Evolutionary conservation across 1,140 invertebrate genomes (phyloP).

Genomic region (Oedothorax gibbosus): DNA sequence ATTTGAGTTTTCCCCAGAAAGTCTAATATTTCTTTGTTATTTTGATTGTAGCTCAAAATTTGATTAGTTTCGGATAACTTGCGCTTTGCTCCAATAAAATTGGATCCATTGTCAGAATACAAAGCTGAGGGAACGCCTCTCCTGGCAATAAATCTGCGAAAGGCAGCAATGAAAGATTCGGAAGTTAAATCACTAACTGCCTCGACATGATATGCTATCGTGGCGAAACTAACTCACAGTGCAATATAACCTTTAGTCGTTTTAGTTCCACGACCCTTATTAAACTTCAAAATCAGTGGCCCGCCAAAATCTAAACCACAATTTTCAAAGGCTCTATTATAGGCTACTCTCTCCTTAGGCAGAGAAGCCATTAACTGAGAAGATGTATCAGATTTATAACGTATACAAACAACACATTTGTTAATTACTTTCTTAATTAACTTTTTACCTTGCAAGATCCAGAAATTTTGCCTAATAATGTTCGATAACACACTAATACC

Average conservation of each 20-base stretch:
- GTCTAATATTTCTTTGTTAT: not conserved
- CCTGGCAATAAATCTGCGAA: conserved; percentile 25
- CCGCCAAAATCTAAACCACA: conserved; percentile 8
- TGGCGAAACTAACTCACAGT: conserved; percentile 11
- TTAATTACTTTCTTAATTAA: too few species aligned
- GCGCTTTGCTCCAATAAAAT: conserved; percentile 13
- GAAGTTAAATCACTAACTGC: conserved; percentile 13
- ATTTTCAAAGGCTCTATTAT: not conserved
- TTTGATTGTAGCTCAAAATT: not conserved
- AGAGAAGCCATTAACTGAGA: too few species aligned
- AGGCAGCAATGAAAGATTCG: conserved; percentile 39
- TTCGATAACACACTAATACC: too few species aligned
- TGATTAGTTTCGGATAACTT: not conserved
- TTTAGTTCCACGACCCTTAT: too few species aligned
- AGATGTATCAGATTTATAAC: too few species aligned
- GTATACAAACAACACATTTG: too few species aligned
- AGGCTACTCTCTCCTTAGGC: not conserved
- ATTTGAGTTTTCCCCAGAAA: not conserved
- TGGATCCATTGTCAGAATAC: conserved; percentile 40
- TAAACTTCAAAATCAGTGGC: conserved; percentile 20
- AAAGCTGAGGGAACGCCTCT: not conserved
- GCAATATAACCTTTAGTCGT: conserved; percentile 21
- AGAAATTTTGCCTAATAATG: too few species aligned
- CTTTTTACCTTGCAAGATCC: too few species aligned
- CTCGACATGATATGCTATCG: conserved; percentile 41